Percentiles rank a stretch among this genome's conserved stretches.
These are phyloP conservation scores for Pycnonotus jocosus DNA, from an alignment of 2,113 vertebrate genomes.

Conservation along the genomic window DNA sequence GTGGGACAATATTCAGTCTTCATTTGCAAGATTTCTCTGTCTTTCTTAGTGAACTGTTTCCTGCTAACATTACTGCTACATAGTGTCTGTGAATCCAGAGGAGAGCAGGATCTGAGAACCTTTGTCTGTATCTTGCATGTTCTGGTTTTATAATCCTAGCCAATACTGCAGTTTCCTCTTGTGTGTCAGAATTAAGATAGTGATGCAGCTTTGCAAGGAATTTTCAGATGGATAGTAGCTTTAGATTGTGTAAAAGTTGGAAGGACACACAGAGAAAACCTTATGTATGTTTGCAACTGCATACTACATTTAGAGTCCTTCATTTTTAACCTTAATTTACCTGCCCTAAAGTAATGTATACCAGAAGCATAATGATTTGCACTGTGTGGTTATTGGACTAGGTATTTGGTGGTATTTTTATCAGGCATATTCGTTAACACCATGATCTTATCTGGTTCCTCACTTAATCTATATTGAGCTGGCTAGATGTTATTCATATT, in stretches of 20 bases:
- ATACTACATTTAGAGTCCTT: neutral
- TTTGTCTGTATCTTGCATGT: neutral
- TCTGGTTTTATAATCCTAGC: neutral
- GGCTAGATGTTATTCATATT: constrained; percentile 34
- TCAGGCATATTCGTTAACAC: constrained; percentile 43
- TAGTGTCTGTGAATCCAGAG: neutral
- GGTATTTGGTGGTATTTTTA: constrained; percentile 17
- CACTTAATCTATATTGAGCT: constrained; percentile 55
- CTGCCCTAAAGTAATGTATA: neutral
- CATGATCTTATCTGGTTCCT: constrained; percentile 40
- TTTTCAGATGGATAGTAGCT: neutral
- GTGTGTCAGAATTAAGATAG: neutral
- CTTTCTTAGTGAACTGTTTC: neutral
- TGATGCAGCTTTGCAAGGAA: neutral
- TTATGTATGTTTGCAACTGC: neutral
- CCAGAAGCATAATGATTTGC: neutral
- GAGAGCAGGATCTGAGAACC: neutral
- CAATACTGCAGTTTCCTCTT: neutral
- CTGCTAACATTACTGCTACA: neutral
- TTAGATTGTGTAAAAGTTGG: neutral
- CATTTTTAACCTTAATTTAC: neutral
- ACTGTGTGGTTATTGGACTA: neutral
- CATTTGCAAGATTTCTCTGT: neutral
- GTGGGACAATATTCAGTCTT: neutral
- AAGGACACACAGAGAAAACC: neutral